Evolutionary conservation across 2,888 invertebrate species (phyloP).

Genomic region (Andrena dorsata): DNA sequence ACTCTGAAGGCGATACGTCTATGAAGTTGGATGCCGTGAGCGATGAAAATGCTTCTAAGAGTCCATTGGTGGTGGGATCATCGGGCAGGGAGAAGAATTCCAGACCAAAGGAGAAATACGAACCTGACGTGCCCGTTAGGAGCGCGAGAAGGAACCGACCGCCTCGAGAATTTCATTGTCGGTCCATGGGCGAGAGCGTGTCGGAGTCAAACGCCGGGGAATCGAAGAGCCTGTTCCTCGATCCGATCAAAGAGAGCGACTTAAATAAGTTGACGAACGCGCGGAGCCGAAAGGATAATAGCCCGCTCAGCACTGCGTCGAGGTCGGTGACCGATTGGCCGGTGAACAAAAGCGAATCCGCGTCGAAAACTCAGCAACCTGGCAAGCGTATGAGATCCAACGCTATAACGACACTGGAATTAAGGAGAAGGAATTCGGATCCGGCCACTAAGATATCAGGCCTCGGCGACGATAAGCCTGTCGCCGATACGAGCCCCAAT

Average conservation of each 20-base stretch:
- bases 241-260: constrained; percentile 83
- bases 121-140: constrained; percentile 83
- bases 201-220: constrained; percentile 74
- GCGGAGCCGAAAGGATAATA: constrained; percentile 76
- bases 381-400: constrained; percentile 84
- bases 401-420: constrained; percentile 85
- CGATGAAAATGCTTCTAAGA: constrained; percentile 66
- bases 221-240: constrained; percentile 80
- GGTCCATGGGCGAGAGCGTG: constrained; percentile 84
- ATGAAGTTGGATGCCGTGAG: constrained; percentile 69
- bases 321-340: constrained; percentile 82
- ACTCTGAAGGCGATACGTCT: constrained; percentile 81
- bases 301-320: constrained; percentile 70
- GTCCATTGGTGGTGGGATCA: constrained; percentile 51
- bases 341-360: constrained; percentile 78
- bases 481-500: constrained; percentile 85
- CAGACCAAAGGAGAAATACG: constrained; percentile 76
- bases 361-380: constrained; percentile 75
- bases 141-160: constrained; percentile 82
- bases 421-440: constrained; percentile 91
- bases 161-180: constrained; percentile 82
- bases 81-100: constrained; percentile 70
- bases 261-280: constrained; percentile 76
- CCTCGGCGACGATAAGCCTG: constrained; percentile 84
- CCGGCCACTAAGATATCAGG: constrained; percentile 87